These are phyloP conservation scores for Eulithis prunata DNA, from an alignment of 2,888 invertebrate species.

Conservation along the genomic window DNA sequence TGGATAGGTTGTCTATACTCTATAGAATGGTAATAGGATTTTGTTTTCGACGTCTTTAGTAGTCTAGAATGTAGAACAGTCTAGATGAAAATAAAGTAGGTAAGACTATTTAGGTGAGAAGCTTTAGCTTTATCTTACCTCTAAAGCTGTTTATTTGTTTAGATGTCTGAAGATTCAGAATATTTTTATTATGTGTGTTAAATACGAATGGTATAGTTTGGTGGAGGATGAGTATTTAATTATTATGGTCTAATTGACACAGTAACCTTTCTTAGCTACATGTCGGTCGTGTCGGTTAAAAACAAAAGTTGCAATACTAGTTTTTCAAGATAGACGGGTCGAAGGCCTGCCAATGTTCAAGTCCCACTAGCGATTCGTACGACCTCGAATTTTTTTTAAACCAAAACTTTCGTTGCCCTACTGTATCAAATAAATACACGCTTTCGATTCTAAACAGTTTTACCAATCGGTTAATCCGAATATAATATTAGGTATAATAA, in stretches of 20 bases:
- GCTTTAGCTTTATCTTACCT: neutral
- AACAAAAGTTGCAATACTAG: conserved; percentile 78
- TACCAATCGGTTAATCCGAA: neutral
- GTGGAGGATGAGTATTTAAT: neutral
- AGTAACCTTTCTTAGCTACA: conserved; percentile 54
- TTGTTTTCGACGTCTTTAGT: conserved; percentile 12
- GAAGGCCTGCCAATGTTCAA: conserved; percentile 57
- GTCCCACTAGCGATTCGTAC: conserved; percentile 65
- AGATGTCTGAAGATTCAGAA: no score
- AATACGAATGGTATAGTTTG: neutral
- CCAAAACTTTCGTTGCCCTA: conserved; percentile 61
- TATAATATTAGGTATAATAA: neutral
- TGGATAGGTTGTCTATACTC: conserved; percentile 23
- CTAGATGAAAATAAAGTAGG: conserved; percentile 10
- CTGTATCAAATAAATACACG: conserved; percentile 35
- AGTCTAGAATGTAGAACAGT: conserved; percentile 20
- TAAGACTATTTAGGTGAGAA: neutral
- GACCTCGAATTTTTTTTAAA: conserved; percentile 63
- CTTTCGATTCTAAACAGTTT: conserved; percentile 19
- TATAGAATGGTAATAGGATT: conserved; percentile 21
- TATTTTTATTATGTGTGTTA: no score
- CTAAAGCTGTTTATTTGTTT: no score
- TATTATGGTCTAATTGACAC: conserved; percentile 41
- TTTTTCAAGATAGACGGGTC: conserved; percentile 73
- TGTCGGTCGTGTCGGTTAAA: conserved; percentile 63